These are phyloP conservation scores for Procambarus clarkii DNA, from an alignment of 1,140 invertebrate species.

Conservation along the genomic window DNA sequence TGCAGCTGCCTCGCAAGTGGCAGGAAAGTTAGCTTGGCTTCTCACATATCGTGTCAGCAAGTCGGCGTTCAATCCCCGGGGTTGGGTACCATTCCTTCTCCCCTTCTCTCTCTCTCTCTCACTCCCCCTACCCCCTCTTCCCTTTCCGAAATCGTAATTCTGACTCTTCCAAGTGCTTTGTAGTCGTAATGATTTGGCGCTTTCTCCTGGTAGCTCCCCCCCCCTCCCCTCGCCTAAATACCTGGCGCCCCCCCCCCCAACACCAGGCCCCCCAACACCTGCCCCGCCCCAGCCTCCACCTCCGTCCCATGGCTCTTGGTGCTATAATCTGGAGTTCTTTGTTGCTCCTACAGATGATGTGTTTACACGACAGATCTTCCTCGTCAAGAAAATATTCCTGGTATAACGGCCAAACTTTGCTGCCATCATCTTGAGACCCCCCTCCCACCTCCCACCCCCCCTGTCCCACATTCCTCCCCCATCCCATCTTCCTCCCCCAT, in stretches of 20 bases:
- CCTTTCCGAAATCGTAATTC: background rate
- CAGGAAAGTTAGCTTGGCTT: no score
- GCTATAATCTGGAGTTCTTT: background rate
- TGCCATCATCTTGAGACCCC: background rate
- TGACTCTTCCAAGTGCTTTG: no score
- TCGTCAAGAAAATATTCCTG: background rate
- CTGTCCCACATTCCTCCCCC: background rate
- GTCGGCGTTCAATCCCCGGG: no score
- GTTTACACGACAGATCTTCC: slow-evolving; percentile 3
- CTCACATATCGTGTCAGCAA: no score
- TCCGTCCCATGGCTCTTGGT: background rate
- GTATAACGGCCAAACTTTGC: background rate
- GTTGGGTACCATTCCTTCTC: no score
- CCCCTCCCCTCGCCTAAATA: background rate
- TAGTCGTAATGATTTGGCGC: no score
- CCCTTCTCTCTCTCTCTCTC: background rate
- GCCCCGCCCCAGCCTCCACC: background rate
- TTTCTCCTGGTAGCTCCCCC: no score
- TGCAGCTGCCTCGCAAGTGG: no score
- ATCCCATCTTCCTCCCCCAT: background rate
- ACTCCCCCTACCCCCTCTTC: background rate
- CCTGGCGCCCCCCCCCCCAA: no score
- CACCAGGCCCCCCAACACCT: no score
- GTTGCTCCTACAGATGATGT: background rate
- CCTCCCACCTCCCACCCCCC: background rate